A percentile compares a stretch with the other conserved stretches of the same genome.
phyloP scores from a whole-genome alignment of 2,797 vertebrate genomes.

The Otolemur crassicaudatus region DNA sequence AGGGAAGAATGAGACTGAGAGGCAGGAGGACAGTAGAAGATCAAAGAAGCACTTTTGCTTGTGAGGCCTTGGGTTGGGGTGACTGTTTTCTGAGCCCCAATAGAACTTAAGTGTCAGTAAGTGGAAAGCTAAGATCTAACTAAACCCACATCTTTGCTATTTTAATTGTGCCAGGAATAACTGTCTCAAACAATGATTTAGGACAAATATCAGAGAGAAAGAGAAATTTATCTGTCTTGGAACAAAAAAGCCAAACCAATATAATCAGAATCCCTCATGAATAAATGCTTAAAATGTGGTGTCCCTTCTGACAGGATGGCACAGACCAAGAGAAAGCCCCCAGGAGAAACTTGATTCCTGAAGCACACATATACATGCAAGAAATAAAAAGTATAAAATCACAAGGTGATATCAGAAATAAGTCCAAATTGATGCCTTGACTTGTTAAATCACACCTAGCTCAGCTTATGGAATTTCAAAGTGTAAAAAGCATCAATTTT shows the following conservation, averaged over 20 bases:
- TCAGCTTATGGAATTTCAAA: neutral
- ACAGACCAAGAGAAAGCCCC: neutral
- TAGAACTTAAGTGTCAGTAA: neutral
- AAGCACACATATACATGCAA: neutral
- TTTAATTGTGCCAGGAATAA: neutral
- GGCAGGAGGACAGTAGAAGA: neutral
- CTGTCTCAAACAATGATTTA: neutral
- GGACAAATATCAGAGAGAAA: neutral
- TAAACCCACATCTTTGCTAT: neutral
- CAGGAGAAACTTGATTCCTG: neutral
- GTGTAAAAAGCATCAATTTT: neutral
- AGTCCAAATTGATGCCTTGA: neutral
- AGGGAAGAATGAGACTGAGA: neutral
- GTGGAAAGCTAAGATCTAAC: neutral
- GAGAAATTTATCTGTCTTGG: neutral
- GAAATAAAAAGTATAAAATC: neutral
- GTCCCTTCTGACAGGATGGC: neutral
- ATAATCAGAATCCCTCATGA: neutral
- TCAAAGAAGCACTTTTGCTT: neutral
- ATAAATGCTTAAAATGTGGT: neutral
- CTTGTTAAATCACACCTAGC: neutral
- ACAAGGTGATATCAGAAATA: neutral
- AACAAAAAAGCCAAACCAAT: constrained; percentile 36
- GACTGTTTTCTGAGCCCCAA: neutral
- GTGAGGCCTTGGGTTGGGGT: neutral